These are phyloP conservation scores for Drosophila imparisetae DNA, from an alignment of 2,888 invertebrate species.

Conservation along the genomic window DNA sequence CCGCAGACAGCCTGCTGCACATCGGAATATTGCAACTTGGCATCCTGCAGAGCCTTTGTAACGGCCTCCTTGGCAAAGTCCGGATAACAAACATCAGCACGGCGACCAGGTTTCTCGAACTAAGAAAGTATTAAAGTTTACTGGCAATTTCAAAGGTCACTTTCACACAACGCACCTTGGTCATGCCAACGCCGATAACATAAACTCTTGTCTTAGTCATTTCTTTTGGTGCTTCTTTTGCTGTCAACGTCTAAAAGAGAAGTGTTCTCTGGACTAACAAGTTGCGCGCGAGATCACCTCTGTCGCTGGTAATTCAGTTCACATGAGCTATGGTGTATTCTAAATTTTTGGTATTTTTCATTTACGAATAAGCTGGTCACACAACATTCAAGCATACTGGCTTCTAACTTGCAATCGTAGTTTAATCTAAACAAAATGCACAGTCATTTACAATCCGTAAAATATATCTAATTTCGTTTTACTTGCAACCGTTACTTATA, in stretches of 20 bases:
- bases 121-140: constrained; percentile 67
- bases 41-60: constrained; percentile 93
- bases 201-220: constrained; percentile 88
- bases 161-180: constrained; percentile 88
- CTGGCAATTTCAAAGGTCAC: constrained; percentile 50
- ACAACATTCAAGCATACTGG: not conserved
- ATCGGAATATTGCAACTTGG: constrained; percentile 89
- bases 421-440: not conserved
- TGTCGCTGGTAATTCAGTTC: constrained; percentile 7
- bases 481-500: not conserved
- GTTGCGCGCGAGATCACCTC: constrained; percentile 13
- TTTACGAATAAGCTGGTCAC: not conserved
- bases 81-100: constrained; percentile 95
- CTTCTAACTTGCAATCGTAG: not conserved
- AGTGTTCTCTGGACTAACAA: constrained; percentile 26
- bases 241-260: constrained; percentile 7
- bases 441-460: not conserved
- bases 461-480: not conserved
- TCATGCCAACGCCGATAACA: constrained; percentile 98
- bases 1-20: constrained; percentile 96
- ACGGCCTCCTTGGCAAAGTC: constrained; percentile 97
- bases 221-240: constrained; percentile 11
- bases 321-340: not conserved
- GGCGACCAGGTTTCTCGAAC: constrained; percentile 96
- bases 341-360: not conserved